Conservation (phyloP, 2,113 vertebrate genomes). For the Myotis lucifugus region DNA sequence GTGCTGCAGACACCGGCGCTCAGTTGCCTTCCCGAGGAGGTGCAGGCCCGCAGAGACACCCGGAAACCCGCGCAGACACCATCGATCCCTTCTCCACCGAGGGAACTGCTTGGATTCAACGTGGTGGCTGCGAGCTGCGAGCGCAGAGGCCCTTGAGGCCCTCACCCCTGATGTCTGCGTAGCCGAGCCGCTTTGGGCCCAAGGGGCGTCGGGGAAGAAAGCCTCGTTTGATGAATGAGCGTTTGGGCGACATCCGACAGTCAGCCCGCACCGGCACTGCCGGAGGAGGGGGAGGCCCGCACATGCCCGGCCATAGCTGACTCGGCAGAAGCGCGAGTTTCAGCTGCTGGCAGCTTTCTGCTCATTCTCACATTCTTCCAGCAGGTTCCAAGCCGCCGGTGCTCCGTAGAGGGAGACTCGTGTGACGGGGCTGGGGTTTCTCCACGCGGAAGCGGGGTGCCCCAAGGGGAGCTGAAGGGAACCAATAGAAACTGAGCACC, state of each 20-base stretch:
- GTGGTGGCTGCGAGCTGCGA: neutral
- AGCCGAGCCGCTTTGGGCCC: neutral
- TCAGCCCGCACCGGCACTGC: neutral
- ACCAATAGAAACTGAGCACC: neutral
- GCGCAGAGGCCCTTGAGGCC: neutral
- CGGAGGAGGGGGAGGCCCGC: neutral
- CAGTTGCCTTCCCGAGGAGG: neutral
- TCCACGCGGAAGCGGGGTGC: neutral
- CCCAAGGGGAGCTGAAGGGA: neutral
- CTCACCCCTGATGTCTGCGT: neutral
- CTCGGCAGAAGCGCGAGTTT: neutral
- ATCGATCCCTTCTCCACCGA: neutral
- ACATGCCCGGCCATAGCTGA: neutral
- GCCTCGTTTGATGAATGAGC: neutral
- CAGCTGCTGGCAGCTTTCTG: neutral
- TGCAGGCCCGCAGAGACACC: neutral
- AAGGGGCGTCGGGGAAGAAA: neutral
- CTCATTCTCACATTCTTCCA: neutral
- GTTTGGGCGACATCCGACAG: neutral
- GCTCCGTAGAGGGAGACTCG: neutral
- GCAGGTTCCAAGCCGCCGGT: neutral
- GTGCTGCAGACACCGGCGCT: neutral
- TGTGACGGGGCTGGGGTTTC: neutral
- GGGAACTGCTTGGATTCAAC: neutral
- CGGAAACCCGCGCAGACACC: neutral